Conservation (phyloP, 1,140 invertebrate genomes). For the Lucilia sericata region DNA sequence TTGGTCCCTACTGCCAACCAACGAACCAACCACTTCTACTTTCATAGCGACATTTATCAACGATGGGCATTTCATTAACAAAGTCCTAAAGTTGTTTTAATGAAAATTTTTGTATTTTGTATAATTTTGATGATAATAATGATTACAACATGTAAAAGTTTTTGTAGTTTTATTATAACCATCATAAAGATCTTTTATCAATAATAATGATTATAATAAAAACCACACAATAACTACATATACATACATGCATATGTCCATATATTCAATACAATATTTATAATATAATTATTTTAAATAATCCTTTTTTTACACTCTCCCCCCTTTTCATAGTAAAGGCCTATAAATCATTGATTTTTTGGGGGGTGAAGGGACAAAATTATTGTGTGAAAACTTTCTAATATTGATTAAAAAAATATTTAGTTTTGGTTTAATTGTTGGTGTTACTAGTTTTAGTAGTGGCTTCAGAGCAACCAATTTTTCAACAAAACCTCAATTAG, state of each 20-base stretch:
- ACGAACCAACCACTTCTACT: no score
- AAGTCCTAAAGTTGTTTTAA: background rate
- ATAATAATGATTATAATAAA: background rate
- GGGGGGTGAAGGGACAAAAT: background rate
- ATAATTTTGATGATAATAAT: background rate
- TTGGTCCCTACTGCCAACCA: no score
- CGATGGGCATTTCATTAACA: no score
- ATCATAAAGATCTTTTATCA: background rate
- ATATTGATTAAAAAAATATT: background rate
- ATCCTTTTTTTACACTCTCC: background rate
- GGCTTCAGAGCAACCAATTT: background rate
- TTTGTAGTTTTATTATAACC: background rate
- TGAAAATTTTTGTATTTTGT: background rate
- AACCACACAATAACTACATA: background rate
- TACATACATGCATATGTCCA: no score
- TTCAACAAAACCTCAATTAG: constrained; percentile 6
- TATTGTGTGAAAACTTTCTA: background rate
- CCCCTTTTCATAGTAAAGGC: no score
- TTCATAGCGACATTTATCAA: no score
- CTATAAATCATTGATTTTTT: background rate
- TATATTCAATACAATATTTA: background rate
- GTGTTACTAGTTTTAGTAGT: background rate
- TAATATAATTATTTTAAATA: background rate
- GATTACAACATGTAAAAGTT: background rate
- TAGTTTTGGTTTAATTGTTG: background rate